Base-by-base conservation (phyloP, 2,888 invertebrate species). In the Clepsis dumicolana region DNA sequence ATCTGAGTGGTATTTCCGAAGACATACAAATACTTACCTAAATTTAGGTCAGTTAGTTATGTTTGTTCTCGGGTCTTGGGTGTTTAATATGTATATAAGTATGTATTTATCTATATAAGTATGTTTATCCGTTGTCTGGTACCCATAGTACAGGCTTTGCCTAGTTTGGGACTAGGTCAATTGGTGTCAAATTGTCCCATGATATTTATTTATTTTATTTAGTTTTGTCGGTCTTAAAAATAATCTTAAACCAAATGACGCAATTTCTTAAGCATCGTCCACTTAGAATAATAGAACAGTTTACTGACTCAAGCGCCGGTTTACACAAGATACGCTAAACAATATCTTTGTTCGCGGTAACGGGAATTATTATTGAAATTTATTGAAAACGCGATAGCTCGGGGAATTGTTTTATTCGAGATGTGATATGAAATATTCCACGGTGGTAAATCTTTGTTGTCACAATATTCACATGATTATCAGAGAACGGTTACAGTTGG, bases 261-360 rank as follows among this genome's bases (percentile, higher is more conserved):
- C 24, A 63, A 62, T 0, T 10, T 18, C 48, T 24, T 50, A 16
- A 38, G 25, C 35, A 41, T 24, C 35, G 25, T 24, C 52, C 10
- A 27, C 25, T 27, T 25, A 52, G 52, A 52, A 41, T 24, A 21
- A 59, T n/a, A 35, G 24, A n/a, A 59, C 38, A 59, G 25, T 59
- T 57, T n/a, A 57, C 57, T 41, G 65, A 66, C 44, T 66, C 60
- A 32, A 41, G 4, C 61, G 50, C 25, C 35, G 27, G 66, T 62
- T 67, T 67, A 68, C 64, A 64, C 35, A 38, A 63, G 21, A 52
- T 38, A 54, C 29, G 21, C 62, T 38, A 57, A 48, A 63, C 63
- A 63, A 63, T 67, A 67, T 68, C 68, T 68, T 68, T 68, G 64
- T 68, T 68, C 68, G 44, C 16, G 59, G 68, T 53, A 68, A 52